Evolutionary conservation across 1,140 invertebrate genomes (phyloP).

Genomic region (Latrodectus geometricus): DNA sequence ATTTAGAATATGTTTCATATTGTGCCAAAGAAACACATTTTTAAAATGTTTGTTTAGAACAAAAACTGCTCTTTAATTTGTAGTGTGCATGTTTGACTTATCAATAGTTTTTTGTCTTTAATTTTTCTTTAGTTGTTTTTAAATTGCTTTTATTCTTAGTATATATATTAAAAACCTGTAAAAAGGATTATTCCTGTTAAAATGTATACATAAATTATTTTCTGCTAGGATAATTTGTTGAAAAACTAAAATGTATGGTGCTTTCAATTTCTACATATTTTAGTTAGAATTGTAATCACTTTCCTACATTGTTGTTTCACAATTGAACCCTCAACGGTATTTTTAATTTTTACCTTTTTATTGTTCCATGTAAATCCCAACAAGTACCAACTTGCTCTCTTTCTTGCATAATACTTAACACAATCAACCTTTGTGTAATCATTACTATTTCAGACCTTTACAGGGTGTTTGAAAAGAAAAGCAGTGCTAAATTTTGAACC

Average conservation of each 20-base stretch:
- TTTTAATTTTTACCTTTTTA: background rate
- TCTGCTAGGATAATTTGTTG: background rate
- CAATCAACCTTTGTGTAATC: slow-evolving; percentile 57
- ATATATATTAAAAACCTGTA: background rate
- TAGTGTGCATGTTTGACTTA: too few relatives aligned
- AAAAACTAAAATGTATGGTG: background rate
- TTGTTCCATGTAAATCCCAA: background rate
- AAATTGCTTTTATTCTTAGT: background rate
- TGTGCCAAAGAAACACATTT: background rate
- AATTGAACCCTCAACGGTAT: background rate
- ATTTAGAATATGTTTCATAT: background rate
- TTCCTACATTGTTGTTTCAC: background rate
- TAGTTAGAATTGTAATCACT: background rate
- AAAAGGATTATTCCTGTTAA: background rate
- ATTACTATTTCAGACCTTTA: slow-evolving; percentile 47
- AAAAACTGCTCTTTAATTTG: background rate
- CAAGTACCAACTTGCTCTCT: slow-evolving; percentile 33
- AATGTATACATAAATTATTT: background rate
- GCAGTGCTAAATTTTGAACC: slow-evolving; percentile 57
- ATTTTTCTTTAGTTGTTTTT: background rate
- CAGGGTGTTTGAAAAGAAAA: slow-evolving; percentile 39
- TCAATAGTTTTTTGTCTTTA: background rate
- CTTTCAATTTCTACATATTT: background rate
- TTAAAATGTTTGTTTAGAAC: background rate
- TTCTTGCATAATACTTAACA: slow-evolving; percentile 54